phyloP scores from a whole-genome alignment of 2,888 invertebrate species.

The Tholera decimalis region DNA sequence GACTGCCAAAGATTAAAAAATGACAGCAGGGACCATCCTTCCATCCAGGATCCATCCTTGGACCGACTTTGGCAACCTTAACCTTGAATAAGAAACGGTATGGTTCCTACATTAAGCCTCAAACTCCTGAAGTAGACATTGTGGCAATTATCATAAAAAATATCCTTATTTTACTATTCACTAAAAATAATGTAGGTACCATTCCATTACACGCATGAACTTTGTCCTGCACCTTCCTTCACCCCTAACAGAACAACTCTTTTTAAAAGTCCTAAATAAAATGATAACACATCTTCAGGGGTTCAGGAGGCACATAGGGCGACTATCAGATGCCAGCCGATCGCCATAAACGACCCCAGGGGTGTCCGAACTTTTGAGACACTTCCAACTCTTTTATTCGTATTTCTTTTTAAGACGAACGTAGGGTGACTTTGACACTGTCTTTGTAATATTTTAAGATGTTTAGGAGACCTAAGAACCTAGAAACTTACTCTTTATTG shows the following conservation, averaged over 20 bases:
- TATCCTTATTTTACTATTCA: too few species aligned
- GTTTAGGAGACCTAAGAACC: not conserved
- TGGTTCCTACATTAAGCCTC: too few species aligned
- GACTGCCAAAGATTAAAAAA: too few species aligned
- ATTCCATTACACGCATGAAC: conserved; percentile 18
- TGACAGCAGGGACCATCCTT: too few species aligned
- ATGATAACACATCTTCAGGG: conserved; percentile 52
- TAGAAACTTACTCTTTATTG: not conserved
- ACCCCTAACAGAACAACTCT: conserved; percentile 26
- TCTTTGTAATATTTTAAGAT: not conserved
- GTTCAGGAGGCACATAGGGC: conserved; percentile 31
- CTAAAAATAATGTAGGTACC: not conserved
- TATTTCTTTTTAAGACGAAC: conserved; percentile 27
- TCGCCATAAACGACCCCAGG: conserved; percentile 50
- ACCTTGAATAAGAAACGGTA: too few species aligned
- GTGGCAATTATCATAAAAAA: too few species aligned
- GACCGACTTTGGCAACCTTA: too few species aligned
- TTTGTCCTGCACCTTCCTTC: conserved; percentile 10
- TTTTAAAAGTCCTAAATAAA: conserved; percentile 50
- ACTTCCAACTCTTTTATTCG: conserved; percentile 32
- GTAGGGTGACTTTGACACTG: conserved; percentile 15
- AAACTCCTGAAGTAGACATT: too few species aligned
- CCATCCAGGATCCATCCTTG: too few species aligned
- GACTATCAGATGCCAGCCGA: conserved; percentile 54
- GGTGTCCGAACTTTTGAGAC: conserved; percentile 50